These are phyloP conservation scores for Hypotaenidia okinawae DNA, from an alignment of 2,797 vertebrate species.

Conservation along the genomic window DNA sequence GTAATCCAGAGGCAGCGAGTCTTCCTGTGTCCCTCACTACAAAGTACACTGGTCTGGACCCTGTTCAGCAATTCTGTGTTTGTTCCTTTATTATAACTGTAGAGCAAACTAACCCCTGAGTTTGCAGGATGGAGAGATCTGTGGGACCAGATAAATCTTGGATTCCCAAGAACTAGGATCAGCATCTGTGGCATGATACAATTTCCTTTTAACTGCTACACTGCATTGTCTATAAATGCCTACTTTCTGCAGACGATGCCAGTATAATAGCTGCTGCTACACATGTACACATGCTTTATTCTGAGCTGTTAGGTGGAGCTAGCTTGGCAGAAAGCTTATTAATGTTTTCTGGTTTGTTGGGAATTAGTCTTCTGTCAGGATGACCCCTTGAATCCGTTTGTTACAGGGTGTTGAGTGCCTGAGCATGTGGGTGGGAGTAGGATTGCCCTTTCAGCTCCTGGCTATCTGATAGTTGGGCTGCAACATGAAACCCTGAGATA, in stretches of 20 bases:
- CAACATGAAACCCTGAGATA: constrained; percentile 49
- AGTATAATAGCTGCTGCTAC: background rate
- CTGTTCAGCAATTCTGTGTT: background rate
- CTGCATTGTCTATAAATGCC: background rate
- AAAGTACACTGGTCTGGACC: background rate
- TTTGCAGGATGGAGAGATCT: background rate
- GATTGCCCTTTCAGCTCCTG: constrained; percentile 49
- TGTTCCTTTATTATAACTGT: background rate
- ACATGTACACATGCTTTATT: background rate
- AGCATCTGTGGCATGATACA: background rate
- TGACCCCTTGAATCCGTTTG: background rate
- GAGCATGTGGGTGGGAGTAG: background rate
- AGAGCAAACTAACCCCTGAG: background rate
- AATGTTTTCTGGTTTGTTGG: background rate
- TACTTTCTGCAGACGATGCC: background rate
- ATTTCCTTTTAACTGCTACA: background rate
- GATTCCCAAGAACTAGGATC: background rate
- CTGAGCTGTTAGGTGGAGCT: background rate
- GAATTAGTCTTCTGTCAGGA: background rate
- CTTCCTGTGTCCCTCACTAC: background rate
- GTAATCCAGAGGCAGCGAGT: background rate
- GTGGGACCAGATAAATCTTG: background rate
- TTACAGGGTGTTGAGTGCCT: background rate
- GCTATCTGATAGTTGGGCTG: constrained; percentile 38
- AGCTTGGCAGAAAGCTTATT: background rate